Evolutionary conservation across 2,888 invertebrate genomes (phyloP).

Genomic region (Ashinkailepas kermadecensis): DNA sequence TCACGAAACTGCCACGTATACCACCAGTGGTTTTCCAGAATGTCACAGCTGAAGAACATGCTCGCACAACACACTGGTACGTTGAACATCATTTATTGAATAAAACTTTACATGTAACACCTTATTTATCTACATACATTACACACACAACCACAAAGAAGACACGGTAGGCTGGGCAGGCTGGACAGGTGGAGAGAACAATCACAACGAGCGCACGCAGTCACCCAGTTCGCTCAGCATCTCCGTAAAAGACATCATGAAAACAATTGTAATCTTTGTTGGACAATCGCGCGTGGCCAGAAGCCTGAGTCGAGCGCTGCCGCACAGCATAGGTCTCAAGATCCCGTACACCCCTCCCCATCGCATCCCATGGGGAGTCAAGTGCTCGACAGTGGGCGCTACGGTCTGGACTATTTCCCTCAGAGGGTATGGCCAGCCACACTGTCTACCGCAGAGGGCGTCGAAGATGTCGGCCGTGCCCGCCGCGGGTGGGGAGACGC

Average conservation of each 20-base stretch:
- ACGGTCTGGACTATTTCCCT: too few relatives aligned
- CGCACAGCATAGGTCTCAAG: too few relatives aligned
- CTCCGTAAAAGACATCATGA: constrained; percentile 1
- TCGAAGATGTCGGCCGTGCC: too few relatives aligned
- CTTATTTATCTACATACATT: constrained; percentile 9
- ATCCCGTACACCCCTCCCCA: too few relatives aligned
- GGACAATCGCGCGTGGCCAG: too few relatives aligned
- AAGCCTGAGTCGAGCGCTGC: too few relatives aligned
- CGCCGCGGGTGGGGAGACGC: background rate
- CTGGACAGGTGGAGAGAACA: background rate
- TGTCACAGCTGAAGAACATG: too few relatives aligned
- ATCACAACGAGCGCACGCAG: background rate
- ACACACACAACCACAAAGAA: background rate
- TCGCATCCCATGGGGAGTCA: too few relatives aligned
- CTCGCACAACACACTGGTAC: too few relatives aligned
- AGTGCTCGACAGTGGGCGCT: too few relatives aligned
- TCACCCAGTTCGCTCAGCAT: background rate
- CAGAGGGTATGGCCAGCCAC: background rate
- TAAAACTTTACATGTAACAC: constrained; percentile 12
- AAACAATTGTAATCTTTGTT: background rate
- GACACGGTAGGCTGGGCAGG: background rate
- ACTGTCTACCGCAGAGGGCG: background rate
- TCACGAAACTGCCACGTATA: too few relatives aligned
- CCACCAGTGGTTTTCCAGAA: too few relatives aligned
- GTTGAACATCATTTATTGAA: constrained; percentile 14